Conservation (phyloP, 2,113 vertebrate species). For the Ictalurus furcatus region DNA sequence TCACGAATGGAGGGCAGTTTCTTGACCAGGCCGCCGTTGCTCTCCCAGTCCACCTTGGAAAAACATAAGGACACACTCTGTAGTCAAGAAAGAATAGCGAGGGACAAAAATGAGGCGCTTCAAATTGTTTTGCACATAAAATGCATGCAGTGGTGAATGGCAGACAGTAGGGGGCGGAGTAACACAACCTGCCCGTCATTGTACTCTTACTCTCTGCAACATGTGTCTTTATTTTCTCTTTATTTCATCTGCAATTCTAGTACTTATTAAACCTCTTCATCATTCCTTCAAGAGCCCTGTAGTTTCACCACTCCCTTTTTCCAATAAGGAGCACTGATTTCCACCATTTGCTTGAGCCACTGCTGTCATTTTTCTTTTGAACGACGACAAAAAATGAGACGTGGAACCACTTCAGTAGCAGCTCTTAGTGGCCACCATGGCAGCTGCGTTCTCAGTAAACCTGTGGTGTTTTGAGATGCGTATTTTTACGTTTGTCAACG, state of each 20-base stretch:
- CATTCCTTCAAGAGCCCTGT: slow-evolving; percentile 4
- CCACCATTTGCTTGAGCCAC: background rate
- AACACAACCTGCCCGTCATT: slow-evolving; percentile 30
- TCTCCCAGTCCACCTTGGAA: slow-evolving; percentile 76
- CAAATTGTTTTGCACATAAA: background rate
- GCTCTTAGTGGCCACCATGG: background rate
- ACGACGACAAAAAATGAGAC: background rate
- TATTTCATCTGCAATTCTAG: slow-evolving; percentile 4
- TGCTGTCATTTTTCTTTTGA: background rate
- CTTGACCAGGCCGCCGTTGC: slow-evolving; percentile 77
- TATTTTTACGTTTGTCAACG: background rate
- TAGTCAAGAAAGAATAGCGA: background rate
- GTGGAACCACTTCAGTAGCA: background rate
- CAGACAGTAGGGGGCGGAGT: slow-evolving; percentile 39
- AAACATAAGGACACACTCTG: background rate
- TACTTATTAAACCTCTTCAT: slow-evolving; percentile 34
- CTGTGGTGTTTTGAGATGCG: background rate
- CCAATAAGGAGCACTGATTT: background rate
- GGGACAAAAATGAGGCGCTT: background rate
- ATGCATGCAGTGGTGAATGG: slow-evolving; percentile 10
- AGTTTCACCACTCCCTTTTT: background rate
- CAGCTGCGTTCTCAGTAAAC: background rate
- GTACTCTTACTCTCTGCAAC: background rate
- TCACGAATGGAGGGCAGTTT: slow-evolving; percentile 79
- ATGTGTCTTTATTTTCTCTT: background rate